Base-by-base conservation (phyloP, 2,888 invertebrate species). In the Polymixis flavicincta region DNA sequence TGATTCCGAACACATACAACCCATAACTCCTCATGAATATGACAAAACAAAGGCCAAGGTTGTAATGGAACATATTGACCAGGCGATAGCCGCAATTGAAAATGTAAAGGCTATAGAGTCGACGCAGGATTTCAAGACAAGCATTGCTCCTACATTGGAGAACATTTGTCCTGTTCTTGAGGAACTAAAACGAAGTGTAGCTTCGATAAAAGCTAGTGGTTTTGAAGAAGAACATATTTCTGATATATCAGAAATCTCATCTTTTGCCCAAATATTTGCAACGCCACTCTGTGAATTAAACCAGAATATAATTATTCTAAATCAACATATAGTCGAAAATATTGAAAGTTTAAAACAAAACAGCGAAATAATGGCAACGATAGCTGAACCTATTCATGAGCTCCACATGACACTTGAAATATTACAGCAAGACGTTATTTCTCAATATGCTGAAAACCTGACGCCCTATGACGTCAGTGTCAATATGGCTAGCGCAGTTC, bases 341-440 rank as follows among this genome's bases (percentile, higher is more conserved):
- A 87, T 93, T 65, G 91, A 91, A 54, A 91, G 88, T 74, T 85
- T 94, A 9, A 93, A 93, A 89, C 92, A 93, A 74, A 89, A 88
- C 45, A 89, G 80, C 76, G 89, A 90, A 82, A 85, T 95, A 8
- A 87, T 95, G 55, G 91, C 94, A 69, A 93, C 94, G 6, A 90
- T 97, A 22, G 97, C 97, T 48, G 92, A 95, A 76, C 95, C 97
- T 32, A 89, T 97, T 71, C 92, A 94, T 50, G 96, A 96, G 81
- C 87, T 97, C 61, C 91, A 96, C 67, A 94, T 89, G 22, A 94
- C 95, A 59, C 90, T 97, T 78, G 94, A 96, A 92, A 92, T 95
- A 74, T 89, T 97, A 64, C 96, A 96, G 78, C 95, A 96, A 83
- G 94, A 96, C 78, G 92, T 95, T 4, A 92, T 96, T 80, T 96